Evolutionary conservation across 2,888 invertebrate species (phyloP), one percentile per base, ranked within the genome.

Genomic region (Tethea ocularis): DNA sequence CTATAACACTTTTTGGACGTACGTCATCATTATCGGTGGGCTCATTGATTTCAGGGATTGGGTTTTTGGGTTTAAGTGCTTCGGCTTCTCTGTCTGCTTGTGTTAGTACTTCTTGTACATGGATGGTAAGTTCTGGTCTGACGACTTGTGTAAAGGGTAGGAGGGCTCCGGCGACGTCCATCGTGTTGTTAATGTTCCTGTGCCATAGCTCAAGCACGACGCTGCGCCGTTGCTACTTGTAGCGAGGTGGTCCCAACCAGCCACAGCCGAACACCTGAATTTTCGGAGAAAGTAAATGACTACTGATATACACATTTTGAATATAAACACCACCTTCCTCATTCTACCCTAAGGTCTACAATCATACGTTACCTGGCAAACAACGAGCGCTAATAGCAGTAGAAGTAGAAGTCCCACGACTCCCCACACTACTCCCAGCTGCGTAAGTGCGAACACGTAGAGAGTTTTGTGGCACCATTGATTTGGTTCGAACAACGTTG

Each of bases 401-500:
- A 95, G 72, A n/a, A 95, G 68, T 57, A 95, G 76, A 26, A 94
- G 77, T 1, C 93, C 93, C 15, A 96, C 74, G 7, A 96, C 90
- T 0, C 94, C 93, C 91, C 97, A 97, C 52, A 96, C 93, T 24
- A 96, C 94, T 60, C 94, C 94, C 0, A 97, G 94, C 78, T 97
- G 97, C 46, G 96, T 95, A 60, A 97, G 79, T 0, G 96, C 94
- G 82, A 97, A 97, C 75, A 96, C 94, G 85, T 97, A 97, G 29
- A 97, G 94, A 0, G 96, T 96, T 67, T 95, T 94, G 79, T 96
- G 95, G 79, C 97, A 97, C 96, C 97, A 97, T 67, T 94, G 94
- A 84, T 96, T 96, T 0, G 97, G 97, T 65, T 96, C 95, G 83
- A 95, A 96, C 33, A 96, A 89, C 0, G 95, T 94, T 0, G 96